Conservation (phyloP, 2,797 vertebrate species). For the Pelobates cultripes region DNA sequence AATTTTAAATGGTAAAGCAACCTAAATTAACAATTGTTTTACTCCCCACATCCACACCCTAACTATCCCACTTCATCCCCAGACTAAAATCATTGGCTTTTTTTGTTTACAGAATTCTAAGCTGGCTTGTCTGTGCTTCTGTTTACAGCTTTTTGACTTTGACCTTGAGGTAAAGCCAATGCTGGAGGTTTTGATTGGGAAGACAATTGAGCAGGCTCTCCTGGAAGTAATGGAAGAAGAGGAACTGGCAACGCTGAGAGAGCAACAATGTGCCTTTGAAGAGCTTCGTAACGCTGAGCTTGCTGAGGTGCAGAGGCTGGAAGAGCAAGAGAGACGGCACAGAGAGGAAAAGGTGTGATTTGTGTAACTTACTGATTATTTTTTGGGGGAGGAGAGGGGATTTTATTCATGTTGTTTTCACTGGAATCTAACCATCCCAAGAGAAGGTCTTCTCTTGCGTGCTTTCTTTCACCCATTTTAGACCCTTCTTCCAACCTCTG, state of each 20-base stretch:
- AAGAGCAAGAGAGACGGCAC: slow-evolving; percentile 85
- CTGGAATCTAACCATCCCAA: too few species aligned
- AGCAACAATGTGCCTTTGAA: slow-evolving; percentile 74
- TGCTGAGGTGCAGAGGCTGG: slow-evolving; percentile 86
- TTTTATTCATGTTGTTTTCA: too few species aligned
- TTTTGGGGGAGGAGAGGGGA: too few species aligned
- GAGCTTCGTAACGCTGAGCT: slow-evolving; percentile 82
- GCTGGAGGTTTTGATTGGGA: slow-evolving; percentile 89
- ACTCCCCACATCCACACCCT: too few species aligned
- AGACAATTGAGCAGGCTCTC: slow-evolving; percentile 88
- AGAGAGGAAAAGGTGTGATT: slow-evolving; percentile 79
- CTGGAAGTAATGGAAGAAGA: slow-evolving; percentile 94
- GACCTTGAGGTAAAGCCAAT: slow-evolving; percentile 88
- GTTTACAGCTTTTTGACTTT: slow-evolving; percentile 90
- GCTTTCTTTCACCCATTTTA: too few species aligned
- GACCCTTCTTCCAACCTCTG: too few species aligned
- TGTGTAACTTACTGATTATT: too few species aligned
- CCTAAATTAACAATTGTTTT: too few species aligned
- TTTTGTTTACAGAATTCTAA: not conserved
- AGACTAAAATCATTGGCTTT: too few species aligned
- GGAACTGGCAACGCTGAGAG: slow-evolving; percentile 80
- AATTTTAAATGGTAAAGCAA: too few species aligned
- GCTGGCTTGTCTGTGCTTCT: not conserved
- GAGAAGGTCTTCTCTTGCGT: too few species aligned
- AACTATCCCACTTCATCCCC: too few species aligned